Base-by-base conservation (phyloP, 2,113 vertebrate species). In the Heterochromis multidens region DNA sequence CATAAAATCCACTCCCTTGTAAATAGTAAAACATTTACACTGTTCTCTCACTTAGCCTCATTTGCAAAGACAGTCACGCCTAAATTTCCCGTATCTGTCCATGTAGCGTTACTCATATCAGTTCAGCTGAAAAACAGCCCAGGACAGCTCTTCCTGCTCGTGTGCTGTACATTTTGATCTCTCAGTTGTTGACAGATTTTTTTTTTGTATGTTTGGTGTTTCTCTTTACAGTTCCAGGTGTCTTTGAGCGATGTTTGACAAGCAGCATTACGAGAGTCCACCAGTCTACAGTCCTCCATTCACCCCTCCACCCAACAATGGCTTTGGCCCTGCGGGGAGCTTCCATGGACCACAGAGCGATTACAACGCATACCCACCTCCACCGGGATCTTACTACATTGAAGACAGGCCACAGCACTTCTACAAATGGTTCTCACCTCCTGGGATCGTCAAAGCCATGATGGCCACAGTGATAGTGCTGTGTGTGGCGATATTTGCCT, bases 371-470 rank as follows among this genome's bases (percentile, higher is more conserved):
- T 97, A 96, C 88, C 97, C 97, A 0, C 95, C 95, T 0, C 95
- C 96, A 0, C 97, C 97, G 0, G 97, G 96, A 23, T 98, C 98
- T 1, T 98, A 97, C 94, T 98, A 97, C 93, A 3, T 94, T 0
- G 97, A 97, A 86, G 97, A 97, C 0, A 90, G 23, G 1, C 97
- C 97, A 0, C 97, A 97, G 85, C 90, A 94, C 63, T 98, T 98
- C 91, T 98, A 97, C 96, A 96, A 96, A 87, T 98, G 97, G 97
- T 93, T 67, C 1, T 98, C 98, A 0, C 97, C 97, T 0, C 97
- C 98, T 0, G 96, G 97, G 3, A 94, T 98, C 49, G 79, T 97
- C 81, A 95, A 96, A 81, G 91, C 91, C 70, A 95, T 98, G 96
- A 92, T 95, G 86, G 96, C 13, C 0, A 6, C 77, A 0, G 79